Conservation (phyloP, 2,113 vertebrate species). For the Microcebus murinus region DNA sequence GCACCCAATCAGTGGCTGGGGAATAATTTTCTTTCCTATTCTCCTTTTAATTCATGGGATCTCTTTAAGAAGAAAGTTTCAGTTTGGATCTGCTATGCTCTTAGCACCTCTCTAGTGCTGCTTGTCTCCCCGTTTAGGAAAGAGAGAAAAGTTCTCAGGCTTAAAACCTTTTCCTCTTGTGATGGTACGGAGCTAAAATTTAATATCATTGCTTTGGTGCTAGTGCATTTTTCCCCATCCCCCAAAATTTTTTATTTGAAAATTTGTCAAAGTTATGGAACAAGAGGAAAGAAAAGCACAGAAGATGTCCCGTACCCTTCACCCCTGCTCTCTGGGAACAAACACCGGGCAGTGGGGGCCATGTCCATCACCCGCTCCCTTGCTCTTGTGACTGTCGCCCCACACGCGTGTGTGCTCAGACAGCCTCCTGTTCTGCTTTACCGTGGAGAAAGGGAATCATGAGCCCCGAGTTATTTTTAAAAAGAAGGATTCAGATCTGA, state of each 20-base stretch:
- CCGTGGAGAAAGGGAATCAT: not conserved
- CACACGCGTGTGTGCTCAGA: accelerated
- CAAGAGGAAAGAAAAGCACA: not conserved
- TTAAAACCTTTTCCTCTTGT: not conserved
- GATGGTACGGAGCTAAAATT: not conserved
- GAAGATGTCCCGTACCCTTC: accelerated
- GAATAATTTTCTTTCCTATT: not conserved
- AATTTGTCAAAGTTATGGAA: not conserved
- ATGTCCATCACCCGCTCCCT: not conserved
- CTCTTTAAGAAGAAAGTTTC: not conserved
- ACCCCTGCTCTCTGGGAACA: not conserved
- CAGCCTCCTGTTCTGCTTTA: not conserved
- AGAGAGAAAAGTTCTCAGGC: not conserved
- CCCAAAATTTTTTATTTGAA: not conserved
- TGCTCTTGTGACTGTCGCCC: accelerated
- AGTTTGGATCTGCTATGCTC: not conserved
- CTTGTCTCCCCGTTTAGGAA: not conserved
- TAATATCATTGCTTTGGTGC: not conserved
- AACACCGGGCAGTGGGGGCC: accelerated
- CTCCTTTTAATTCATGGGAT: not conserved
- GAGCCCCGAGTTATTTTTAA: not conserved
- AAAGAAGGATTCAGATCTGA: not conserved
- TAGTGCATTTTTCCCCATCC: not conserved
- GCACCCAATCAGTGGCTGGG: accelerated
- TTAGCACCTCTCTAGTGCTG: not conserved